Evolutionary conservation across 2,797 vertebrate species (phyloP), one percentile per base, ranked within the genome.

Genomic region (Cephalopachus bancanus): DNA sequence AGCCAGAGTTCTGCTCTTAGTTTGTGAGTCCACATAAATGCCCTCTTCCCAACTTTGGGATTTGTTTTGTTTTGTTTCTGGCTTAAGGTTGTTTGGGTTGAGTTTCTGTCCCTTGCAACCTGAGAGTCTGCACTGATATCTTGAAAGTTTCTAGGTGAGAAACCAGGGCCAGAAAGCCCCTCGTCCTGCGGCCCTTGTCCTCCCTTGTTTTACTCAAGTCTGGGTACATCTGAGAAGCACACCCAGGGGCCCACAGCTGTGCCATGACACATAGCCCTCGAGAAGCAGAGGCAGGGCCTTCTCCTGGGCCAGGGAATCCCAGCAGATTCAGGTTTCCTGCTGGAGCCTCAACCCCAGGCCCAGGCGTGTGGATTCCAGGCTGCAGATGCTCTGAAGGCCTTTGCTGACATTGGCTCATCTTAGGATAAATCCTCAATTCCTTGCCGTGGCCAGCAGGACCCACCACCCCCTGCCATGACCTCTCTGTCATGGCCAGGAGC

Each of bases 241-340:
- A 14, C 6, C 5, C 2, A 16, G 12, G 65, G 37, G 15, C 14
- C n/a, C 57, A 0, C 0, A 1, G 2, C 2, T 7, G 14, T 28
- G 14, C 16, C 62, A 33, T 30, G 44, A 57, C 71, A 10, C 15
- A n/a, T 10, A 15, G 44, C 15, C 28, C 51, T 19, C 0, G 3
- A 6, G 59, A 7, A 16, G 55, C 2, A 8, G 9, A 72, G 22
- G 12, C 7, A 28, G 26, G 72, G 51, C 33, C 12, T 37, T 62
- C 24, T 24, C 83, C 8, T 3, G 53, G 30, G 15, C 33, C 86
- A 22, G 44, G 64, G 55, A 59, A 44, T 12, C 44, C 26, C 53
- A 12, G 55, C 5, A 19, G 7, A 7, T 3, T 20, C 10, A 9
- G 28, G 26, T 44, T 51, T 86, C 65, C 33, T 24, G 11, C 53